Evolutionary conservation across 2,888 invertebrate species (phyloP), one percentile per base, ranked within the genome.

Genomic region (Nemotelus nigrinus): DNA sequence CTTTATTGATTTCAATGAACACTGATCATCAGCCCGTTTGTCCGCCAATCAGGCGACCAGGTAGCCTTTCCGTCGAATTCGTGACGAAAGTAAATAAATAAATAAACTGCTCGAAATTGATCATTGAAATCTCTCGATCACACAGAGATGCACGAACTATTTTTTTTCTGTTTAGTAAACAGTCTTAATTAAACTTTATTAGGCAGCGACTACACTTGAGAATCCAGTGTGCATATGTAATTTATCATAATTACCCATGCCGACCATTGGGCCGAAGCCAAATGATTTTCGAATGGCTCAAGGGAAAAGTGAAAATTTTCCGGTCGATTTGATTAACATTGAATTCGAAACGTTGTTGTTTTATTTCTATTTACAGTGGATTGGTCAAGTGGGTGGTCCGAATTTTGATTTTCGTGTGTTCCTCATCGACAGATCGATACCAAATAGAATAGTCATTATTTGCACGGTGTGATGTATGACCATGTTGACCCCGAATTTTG

Each of bases 101-200:
- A 50, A 50, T 50, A 50, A 8, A 7, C 5, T 50, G 50, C 50
- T 50, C 50, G 25, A 25, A 25, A 25, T 25, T 25, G 8, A 50
- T 5, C 50, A 50, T 8, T 5, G 50, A 8, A 5, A 7, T 8
- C 50, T 7, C 8, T 7, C 8, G 50, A 5, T 50, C 50, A 50
- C 8, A 50, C 8, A 50, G 5, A 1, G 5, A 50, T 50, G 50
- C 8, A 7, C 6, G 8, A 50, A 50, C 8, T 50, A 50, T 50
- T 7, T 8, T 7, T 50, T 50, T 50, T 50, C 8, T 58, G 58
- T 8, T 25, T 58, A n/a, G 58, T 58, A 58, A 58, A 47, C 67
- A 47, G 4, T 67, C 25, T 67, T 67, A 67, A 67, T 67, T 47
- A 47, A 67, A 67, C 41, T 67, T 67, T n/a, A 45, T 67, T 44